Evolutionary conservation across 1,140 invertebrate genomes (phyloP), one percentile per base, ranked within the genome.

Genomic region (Macrobrachium rosenbergii): DNA sequence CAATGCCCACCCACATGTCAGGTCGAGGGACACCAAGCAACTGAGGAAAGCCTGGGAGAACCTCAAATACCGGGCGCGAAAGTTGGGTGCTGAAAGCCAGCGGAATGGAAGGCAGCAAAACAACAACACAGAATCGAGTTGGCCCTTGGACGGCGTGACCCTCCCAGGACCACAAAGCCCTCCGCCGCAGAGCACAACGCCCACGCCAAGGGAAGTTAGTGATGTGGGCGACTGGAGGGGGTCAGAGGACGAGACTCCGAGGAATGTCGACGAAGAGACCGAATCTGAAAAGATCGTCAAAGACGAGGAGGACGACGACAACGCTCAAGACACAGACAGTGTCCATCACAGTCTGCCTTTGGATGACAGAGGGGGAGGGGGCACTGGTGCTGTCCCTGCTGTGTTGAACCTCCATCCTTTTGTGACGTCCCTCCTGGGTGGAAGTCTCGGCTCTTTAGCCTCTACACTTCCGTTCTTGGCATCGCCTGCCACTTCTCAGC

Each of bases 41-140:
- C 78, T 89, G 21, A 43, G 88, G n/a, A 89, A 89, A 69, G 88
- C 88, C 8, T 89, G 88, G 88, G 88, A 89, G 83, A 89, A 89
- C 52, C 78, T 89, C 16, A 89, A 89, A 62, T 89, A 89, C 52
- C 82, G 88, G 23, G 88, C 88, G 59, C 82, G 88, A 19, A 89
- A 89, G 64, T 76, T 89, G 79, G 88, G 88, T n/a, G 79, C 76
- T 10, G 83, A 89, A 72, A 75, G 52, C 14, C 84, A 87, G 69
- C 64, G 84, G 5, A 63, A 64, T 21, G 78, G 77, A n/a, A 80
- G 78, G 43, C 77, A 80, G 37, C 84, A 87, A 58, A 87, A 87
- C 59, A 81, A 60, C 45, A 52, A 37, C 60, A 28, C 37, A 37
- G 77, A 79, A 23, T 76, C 77, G 5, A 82, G 78, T 43, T 85